A percentile compares a stretch with the other conserved stretches of the same genome.
phyloP scores from a whole-genome alignment of 2,888 invertebrate species.

The Drosophila nigritarsus region DNA sequence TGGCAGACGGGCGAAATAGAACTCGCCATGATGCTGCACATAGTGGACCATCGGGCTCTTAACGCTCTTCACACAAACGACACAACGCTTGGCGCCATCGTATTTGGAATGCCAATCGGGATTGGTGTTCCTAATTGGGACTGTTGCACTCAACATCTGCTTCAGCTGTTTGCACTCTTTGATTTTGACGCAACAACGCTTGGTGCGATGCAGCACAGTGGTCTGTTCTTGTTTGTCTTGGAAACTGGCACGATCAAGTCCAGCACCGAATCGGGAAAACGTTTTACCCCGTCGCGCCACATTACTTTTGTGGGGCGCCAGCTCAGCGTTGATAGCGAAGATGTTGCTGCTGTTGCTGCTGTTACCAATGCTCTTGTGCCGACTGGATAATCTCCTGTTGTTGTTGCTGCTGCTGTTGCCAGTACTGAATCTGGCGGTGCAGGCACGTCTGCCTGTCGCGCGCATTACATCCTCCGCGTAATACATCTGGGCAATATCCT shows the following conservation, averaged over 20 bases:
- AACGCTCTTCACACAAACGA: constrained; percentile 64
- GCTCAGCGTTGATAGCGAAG: neutral
- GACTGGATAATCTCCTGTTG: constrained; percentile 35
- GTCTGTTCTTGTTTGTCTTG: neutral
- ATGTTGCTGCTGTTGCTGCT: constrained; percentile 58
- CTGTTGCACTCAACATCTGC: neutral
- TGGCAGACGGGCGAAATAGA: constrained; percentile 77
- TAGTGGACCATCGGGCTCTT: constrained; percentile 65
- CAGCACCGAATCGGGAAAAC: neutral
- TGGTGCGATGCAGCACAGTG: neutral
- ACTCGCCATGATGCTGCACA: constrained; percentile 71
- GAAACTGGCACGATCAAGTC: constrained; percentile 19
- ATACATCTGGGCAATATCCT: constrained; percentile 89
- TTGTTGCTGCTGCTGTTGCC: neutral
- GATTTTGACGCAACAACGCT: constrained; percentile 8
- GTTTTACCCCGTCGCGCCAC: constrained; percentile 53
- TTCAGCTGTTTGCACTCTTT: neutral
- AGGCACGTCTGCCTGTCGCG: constrained; percentile 87
- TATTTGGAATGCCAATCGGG: constrained; percentile 80
- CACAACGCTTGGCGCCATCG: constrained; percentile 60
- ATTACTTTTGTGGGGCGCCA: constrained; percentile 29
- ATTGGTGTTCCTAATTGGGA: constrained; percentile 60
- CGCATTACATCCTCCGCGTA: constrained; percentile 87
- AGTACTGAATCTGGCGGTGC: constrained; percentile 79
- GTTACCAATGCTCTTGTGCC: constrained; percentile 67